Evolutionary conservation across 1,140 invertebrate species (phyloP).

Genomic region (Leucophenga varia): DNA sequence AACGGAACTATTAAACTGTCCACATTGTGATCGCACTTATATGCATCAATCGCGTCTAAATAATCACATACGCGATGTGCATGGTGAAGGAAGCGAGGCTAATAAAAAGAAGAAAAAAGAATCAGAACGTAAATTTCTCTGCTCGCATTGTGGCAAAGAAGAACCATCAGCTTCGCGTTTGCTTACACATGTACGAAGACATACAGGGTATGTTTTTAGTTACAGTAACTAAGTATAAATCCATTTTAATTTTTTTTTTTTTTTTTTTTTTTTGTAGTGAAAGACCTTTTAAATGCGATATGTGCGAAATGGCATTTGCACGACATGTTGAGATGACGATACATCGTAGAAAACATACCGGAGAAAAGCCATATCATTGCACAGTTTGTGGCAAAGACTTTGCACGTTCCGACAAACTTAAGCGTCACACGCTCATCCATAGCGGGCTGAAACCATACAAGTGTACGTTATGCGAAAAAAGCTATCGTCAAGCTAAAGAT

Average conservation of each 20-base stretch:
- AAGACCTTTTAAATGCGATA: not conserved
- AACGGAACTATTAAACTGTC: slow-evolving; percentile 39
- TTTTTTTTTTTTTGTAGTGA: too few relatives aligned
- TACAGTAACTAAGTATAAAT: too few relatives aligned
- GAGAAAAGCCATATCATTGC: not conserved
- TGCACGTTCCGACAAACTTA: too few relatives aligned
- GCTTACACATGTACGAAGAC: slow-evolving; percentile 60
- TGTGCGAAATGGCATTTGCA: not conserved
- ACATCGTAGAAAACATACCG: not conserved
- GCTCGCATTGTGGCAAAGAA: slow-evolving; percentile 58
- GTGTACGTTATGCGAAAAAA: not conserved
- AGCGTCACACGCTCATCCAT: not conserved
- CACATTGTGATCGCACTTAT: slow-evolving; percentile 11
- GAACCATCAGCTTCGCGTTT: slow-evolving; percentile 60
- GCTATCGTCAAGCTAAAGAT: not conserved
- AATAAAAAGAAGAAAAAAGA: not conserved
- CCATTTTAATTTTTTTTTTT: too few relatives aligned
- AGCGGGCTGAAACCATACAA: not conserved
- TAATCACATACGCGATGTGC: not conserved
- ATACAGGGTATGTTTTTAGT: too few relatives aligned
- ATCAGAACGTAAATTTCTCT: slow-evolving; percentile 28
- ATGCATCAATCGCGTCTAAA: not conserved
- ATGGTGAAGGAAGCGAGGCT: too few relatives aligned
- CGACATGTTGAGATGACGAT: not conserved
- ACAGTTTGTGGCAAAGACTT: not conserved